These are phyloP conservation scores for Hyperopisus bebe DNA, from an alignment of 2,113 vertebrate genomes.

Conservation along the genomic window DNA sequence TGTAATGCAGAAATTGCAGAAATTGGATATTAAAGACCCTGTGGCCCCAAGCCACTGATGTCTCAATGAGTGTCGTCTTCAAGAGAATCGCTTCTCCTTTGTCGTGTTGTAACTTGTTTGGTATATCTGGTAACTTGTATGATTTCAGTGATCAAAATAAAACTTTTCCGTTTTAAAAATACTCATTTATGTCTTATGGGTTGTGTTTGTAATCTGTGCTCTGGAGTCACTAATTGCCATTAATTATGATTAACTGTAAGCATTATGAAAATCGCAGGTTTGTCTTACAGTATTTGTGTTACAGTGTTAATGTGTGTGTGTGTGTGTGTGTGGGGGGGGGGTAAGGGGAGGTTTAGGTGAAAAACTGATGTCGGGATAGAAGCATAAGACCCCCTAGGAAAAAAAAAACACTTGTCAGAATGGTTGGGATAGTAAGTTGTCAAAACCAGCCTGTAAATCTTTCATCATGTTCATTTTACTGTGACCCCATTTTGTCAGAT, in stretches of 20 bases:
- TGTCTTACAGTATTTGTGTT: background rate
- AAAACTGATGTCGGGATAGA: background rate
- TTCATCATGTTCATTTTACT: background rate
- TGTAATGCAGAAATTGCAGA: conserved; percentile 66
- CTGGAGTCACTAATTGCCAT: background rate
- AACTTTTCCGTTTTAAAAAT: background rate
- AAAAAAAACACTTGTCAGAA: background rate
- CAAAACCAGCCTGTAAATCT: background rate
- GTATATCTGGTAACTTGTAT: background rate
- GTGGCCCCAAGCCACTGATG: conserved; percentile 20
- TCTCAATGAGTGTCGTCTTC: background rate
- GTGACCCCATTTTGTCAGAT: background rate
- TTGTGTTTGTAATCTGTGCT: background rate
- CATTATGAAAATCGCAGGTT: background rate
- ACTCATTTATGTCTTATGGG: background rate
- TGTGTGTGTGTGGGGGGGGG: no score
- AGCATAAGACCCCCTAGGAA: background rate
- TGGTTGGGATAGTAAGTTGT: background rate
- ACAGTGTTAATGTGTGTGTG: background rate
- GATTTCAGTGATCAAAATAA: background rate
- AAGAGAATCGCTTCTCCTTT: background rate
- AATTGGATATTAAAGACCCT: conserved; percentile 58
- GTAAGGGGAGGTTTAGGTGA: background rate
- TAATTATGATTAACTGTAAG: background rate
- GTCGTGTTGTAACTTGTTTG: background rate